Conservation (phyloP, 1,140 invertebrate species). For the Ylistrum balloti region DNA sequence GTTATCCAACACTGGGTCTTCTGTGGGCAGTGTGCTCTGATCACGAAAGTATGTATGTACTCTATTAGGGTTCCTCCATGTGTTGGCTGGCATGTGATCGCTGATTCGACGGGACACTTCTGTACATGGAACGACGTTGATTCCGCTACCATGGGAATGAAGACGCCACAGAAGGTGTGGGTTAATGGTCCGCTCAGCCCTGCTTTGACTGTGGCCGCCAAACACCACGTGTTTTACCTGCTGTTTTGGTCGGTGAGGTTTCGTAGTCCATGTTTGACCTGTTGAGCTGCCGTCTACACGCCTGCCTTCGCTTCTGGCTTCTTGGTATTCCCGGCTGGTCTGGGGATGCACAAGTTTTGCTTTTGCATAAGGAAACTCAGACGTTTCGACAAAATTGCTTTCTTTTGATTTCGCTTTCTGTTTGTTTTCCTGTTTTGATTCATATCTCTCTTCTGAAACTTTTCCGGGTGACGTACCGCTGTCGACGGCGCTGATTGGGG, state of each 20-base stretch:
- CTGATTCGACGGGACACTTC: neutral
- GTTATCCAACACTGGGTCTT: neutral
- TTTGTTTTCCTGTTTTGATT: neutral
- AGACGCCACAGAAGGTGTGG: slow-evolving; percentile 18
- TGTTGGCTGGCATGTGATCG: neutral
- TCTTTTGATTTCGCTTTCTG: neutral
- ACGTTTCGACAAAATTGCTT: slow-evolving; percentile 1
- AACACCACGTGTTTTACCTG: neutral
- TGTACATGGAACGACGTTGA: neutral
- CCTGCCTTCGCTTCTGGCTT: neutral
- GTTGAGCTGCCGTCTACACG: too few relatives aligned
- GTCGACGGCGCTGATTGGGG: neutral
- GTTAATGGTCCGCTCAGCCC: neutral
- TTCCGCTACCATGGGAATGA: neutral
- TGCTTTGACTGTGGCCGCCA: neutral
- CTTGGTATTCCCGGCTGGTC: slow-evolving; percentile 23
- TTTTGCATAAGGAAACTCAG: neutral
- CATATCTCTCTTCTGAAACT: neutral
- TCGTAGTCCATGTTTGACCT: neutral
- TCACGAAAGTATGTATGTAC: neutral
- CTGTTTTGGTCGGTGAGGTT: neutral
- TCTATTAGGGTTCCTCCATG: neutral
- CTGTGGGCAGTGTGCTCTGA: neutral
- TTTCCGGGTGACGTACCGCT: neutral
- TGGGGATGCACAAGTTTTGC: neutral